phyloP scores from a whole-genome alignment of 2,888 invertebrate genomes.

The Netelia inedita region DNA sequence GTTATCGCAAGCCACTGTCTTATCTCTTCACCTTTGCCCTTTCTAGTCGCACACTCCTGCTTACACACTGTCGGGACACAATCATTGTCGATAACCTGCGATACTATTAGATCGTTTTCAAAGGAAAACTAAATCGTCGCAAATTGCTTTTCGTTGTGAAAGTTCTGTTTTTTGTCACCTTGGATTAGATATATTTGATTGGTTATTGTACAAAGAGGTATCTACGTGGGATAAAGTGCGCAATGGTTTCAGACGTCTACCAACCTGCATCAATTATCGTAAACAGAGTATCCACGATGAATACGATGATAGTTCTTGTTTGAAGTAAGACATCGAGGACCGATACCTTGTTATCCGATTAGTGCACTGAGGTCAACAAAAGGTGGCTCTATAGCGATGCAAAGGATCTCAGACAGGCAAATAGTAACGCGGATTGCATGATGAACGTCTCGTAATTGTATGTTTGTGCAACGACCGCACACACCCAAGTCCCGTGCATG shows the following conservation, averaged over 20 bases:
- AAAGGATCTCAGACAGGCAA: neutral
- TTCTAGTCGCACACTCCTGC: constrained; percentile 1
- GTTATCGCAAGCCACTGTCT: constrained; percentile 41
- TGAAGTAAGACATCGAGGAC: neutral
- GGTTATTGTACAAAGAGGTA: neutral
- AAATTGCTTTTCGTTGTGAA: too few relatives aligned
- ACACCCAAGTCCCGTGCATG: neutral
- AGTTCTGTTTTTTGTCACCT: too few relatives aligned
- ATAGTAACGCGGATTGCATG: neutral
- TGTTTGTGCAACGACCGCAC: neutral
- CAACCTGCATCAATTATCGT: neutral
- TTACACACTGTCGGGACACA: constrained; percentile 11
- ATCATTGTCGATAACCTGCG: constrained; percentile 64
- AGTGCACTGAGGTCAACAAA: neutral
- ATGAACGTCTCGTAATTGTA: constrained; percentile 3
- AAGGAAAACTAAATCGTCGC: neutral
- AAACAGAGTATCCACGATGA: neutral
- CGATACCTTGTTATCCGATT: neutral
- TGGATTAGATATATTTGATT: neutral
- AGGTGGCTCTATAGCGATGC: neutral
- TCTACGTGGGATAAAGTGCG: neutral
- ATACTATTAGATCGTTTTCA: constrained; percentile 48
- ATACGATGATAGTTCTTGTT: neutral
- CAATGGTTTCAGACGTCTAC: neutral
- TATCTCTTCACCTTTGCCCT: constrained; percentile 12